phyloP scores from a whole-genome alignment of 2,113 vertebrate species.

The Capricornis sumatraensis region DNA sequence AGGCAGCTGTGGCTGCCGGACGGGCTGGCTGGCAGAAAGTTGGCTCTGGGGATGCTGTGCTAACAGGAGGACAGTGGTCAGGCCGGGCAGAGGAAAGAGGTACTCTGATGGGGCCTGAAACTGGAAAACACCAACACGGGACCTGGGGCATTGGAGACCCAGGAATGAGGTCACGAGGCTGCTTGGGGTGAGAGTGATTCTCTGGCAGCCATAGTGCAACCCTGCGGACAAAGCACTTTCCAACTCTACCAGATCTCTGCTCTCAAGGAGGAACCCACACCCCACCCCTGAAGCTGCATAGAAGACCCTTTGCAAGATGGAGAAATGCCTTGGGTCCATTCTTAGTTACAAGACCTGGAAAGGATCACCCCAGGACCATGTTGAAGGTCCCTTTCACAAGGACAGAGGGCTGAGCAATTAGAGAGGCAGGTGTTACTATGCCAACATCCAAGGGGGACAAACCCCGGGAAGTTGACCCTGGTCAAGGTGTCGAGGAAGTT shows the following conservation, averaged over 20 bases:
- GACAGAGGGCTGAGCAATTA: background rate
- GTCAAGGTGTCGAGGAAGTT: rapidly evolving
- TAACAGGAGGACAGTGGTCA: rapidly evolving
- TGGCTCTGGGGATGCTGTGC: rapidly evolving
- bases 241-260: background rate
- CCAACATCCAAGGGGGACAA: background rate
- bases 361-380: rapidly evolving
- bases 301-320: background rate
- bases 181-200: background rate
- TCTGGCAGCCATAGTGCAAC: background rate
- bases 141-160: no score
- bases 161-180: background rate
- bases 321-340: background rate
- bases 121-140: background rate
- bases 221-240: rapidly evolving
- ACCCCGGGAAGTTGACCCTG: background rate
- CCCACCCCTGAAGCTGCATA: rapidly evolving
- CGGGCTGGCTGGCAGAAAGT: background rate
- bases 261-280: background rate
- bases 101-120: background rate
- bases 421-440: background rate
- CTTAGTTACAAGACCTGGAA: no score
- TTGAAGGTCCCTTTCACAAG: background rate
- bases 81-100: background rate
- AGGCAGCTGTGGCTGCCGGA: background rate